Conservation (phyloP, 2,888 invertebrate genomes). For the Sthenelais limicola region DNA sequence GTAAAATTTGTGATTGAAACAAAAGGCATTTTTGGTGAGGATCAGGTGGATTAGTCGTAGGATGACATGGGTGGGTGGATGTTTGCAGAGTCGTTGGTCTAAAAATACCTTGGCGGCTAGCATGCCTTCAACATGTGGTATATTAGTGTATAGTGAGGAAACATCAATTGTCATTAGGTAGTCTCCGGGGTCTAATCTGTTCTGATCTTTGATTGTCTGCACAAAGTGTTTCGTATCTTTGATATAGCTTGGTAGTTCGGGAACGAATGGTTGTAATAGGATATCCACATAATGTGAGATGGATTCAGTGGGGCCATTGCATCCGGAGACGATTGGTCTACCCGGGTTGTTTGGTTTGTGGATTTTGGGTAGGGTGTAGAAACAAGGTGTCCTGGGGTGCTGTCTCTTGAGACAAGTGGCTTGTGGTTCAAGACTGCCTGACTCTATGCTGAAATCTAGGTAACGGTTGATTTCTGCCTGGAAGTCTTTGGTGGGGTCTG, state of each 20-base stretch:
- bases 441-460: background rate
- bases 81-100: background rate
- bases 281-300: slow-evolving; percentile 7
- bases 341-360: background rate
- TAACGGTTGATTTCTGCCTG: background rate
- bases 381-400: background rate
- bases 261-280: background rate
- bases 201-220: background rate
- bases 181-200: background rate
- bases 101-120: background rate
- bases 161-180: background rate
- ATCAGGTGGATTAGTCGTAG: background rate
- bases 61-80: background rate
- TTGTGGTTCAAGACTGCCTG: background rate
- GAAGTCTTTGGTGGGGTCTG: slow-evolving; percentile 1
- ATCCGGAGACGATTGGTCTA: slow-evolving; percentile 11
- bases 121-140: slow-evolving; percentile 14
- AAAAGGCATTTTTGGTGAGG: background rate
- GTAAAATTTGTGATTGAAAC: background rate
- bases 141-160: slow-evolving; percentile 15
- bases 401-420: background rate
- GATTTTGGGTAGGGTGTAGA: slow-evolving; percentile 12
- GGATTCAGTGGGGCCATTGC: background rate
- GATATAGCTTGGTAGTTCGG: background rate
- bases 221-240: slow-evolving; percentile 1